Evolutionary conservation across 1,140 invertebrate species (phyloP).

Genomic region (Drosophila trapezifrons): DNA sequence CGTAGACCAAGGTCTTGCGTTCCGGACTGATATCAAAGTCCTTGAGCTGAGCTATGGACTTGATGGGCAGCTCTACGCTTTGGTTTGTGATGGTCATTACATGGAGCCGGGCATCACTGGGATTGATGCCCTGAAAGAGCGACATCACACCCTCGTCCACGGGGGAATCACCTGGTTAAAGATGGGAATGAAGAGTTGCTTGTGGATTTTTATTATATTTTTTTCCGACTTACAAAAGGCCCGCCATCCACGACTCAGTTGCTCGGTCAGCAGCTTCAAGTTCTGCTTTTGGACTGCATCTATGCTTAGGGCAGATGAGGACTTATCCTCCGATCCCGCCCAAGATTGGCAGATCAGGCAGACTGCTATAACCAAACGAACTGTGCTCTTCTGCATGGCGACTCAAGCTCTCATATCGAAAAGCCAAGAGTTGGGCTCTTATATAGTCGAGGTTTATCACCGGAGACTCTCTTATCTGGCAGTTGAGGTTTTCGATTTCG

Average conservation of each 20-base stretch:
- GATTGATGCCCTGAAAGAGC: slow-evolving; percentile 74
- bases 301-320: slow-evolving; percentile 14
- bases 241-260: slow-evolving; percentile 67
- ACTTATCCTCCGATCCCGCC: slow-evolving; percentile 5
- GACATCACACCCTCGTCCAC: slow-evolving; percentile 81
- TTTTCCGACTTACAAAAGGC: slow-evolving; percentile 72
- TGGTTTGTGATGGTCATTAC: slow-evolving; percentile 78
- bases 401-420: slow-evolving; percentile 33
- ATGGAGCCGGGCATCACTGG: slow-evolving; percentile 70
- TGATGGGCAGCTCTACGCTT: slow-evolving; percentile 71
- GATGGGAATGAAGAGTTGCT: neutral
- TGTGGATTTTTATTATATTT: neutral
- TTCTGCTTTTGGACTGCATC: slow-evolving; percentile 67
- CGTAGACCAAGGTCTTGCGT: slow-evolving; percentile 73
- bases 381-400: slow-evolving; percentile 20
- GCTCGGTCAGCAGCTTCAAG: slow-evolving; percentile 62
- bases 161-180: slow-evolving; percentile 61
- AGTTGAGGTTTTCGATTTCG: slow-evolving; percentile 32
- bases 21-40: slow-evolving; percentile 72
- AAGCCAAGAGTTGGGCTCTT: slow-evolving; percentile 22
- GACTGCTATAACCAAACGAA: slow-evolving; percentile 17
- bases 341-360: slow-evolving; percentile 25
- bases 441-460: slow-evolving; percentile 48
- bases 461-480: slow-evolving; percentile 33
- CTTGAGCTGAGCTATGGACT: slow-evolving; percentile 59